Evolutionary conservation across 1,140 invertebrate genomes (phyloP), one percentile per base, ranked within the genome.

Genomic region (Drosophila ambigua): DNA sequence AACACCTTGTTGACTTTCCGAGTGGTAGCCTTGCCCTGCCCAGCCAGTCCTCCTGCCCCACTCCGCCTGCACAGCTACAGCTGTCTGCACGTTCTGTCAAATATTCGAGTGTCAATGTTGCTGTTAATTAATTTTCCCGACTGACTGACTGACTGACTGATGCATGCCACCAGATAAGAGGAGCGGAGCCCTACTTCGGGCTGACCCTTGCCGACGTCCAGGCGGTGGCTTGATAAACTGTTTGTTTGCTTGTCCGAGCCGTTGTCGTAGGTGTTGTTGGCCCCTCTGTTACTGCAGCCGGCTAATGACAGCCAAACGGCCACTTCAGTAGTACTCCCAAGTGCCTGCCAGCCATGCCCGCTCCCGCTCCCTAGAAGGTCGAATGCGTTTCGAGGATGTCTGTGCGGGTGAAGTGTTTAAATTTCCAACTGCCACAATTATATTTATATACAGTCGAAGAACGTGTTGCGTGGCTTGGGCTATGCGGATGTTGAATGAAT

Each of bases 81-180:
- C 71, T 72, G 74, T 72, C 82, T 58, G 74, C 71, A 75, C 72
- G 71, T 81, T 74, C 77, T 81, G 83, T 79, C 76, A 79, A 87
- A 83, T 79, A 75, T 77, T 87, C 83, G 79, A 88, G 83, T 87
- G 83, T 88, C 83, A 87, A 87, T 87, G 83, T 83, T 87, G 79
- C 79, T 87, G 83, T 87, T 87, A 87, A 87, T 87, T 87, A 87
- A 87, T 87, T 87, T 87, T 82, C 72, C 83, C 66, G 62, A 44
- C 58, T 52, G 49, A 71, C 75, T 75, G 65, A 77, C 74, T 72
- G 75, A 72, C 64, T 65, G 52, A 72, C 74, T 87, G 83, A 88
- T 88, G 83, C 82, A 88, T 88, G 82, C 82, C 75, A 88, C 62
- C 64, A 78, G 83, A 87, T 87, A 87, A 82, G 61, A 65, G 71